Conservation (phyloP, 2,113 vertebrate species). For the Lepidothrix coronata region DNA sequence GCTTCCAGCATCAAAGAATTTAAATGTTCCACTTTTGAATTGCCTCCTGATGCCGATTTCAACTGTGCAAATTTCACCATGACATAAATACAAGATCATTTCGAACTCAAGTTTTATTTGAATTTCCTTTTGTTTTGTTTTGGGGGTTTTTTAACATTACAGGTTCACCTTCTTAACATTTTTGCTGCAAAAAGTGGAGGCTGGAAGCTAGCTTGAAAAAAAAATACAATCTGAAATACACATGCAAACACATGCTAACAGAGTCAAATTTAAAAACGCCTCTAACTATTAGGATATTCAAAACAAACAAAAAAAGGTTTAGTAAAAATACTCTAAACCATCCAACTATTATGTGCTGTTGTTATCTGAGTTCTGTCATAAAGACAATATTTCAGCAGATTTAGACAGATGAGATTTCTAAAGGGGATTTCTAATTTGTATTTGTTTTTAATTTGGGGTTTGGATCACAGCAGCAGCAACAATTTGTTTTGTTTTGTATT, state of each 20-base stretch:
- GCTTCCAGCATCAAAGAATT: background rate
- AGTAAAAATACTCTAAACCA: background rate
- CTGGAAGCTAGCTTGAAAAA: background rate
- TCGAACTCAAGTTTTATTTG: background rate
- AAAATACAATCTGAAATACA: background rate
- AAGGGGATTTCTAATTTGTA: constrained; percentile 32
- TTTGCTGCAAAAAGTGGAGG: background rate
- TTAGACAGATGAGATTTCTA: constrained; percentile 21
- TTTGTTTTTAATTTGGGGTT: constrained; percentile 66
- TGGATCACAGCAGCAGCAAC: constrained; percentile 48
- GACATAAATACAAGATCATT: background rate
- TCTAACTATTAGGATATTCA: background rate
- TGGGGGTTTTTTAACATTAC: background rate
- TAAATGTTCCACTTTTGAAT: background rate
- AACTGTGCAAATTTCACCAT: background rate
- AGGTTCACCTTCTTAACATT: background rate
- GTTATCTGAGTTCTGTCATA: constrained; percentile 32
- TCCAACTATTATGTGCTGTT: background rate
- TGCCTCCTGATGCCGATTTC: background rate
- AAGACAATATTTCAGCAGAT: constrained; percentile 28
- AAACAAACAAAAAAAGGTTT: constrained; percentile 8
- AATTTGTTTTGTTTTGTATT: constrained; percentile 54
- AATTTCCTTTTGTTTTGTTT: background rate
- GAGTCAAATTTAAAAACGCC: background rate
- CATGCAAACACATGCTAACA: background rate